Percentiles rank a stretch among this genome's conserved stretches.
phyloP scores from a whole-genome alignment of 2,888 invertebrate genomes.

The Ceraclea dissimilis region DNA sequence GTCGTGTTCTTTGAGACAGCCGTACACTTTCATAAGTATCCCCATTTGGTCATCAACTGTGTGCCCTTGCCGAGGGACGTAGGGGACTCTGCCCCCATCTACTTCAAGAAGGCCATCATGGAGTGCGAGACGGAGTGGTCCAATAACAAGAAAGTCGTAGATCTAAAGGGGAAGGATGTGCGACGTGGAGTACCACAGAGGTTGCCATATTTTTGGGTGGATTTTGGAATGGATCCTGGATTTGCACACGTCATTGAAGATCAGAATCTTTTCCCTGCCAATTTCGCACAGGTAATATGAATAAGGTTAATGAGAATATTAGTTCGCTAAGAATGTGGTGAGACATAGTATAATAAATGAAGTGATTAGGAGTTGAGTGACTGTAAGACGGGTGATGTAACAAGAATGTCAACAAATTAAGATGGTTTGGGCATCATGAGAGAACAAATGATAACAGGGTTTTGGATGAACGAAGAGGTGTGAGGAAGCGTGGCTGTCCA shows the following conservation, averaged over 20 bases:
- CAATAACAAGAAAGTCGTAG: slow-evolving; percentile 77
- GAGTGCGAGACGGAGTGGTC: slow-evolving; percentile 96
- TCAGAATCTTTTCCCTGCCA: slow-evolving; percentile 72
- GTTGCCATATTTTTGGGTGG: slow-evolving; percentile 89
- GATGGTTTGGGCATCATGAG: too few relatives aligned
- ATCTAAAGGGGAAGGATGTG: slow-evolving; percentile 58
- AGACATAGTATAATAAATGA: too few relatives aligned
- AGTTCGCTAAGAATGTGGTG: too few relatives aligned
- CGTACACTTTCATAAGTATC: slow-evolving; percentile 60
- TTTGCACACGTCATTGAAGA: slow-evolving; percentile 98
- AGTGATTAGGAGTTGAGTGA: too few relatives aligned
- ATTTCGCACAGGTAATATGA: slow-evolving; percentile 83
- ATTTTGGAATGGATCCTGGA: slow-evolving; percentile 86
- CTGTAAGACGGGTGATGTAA: too few relatives aligned
- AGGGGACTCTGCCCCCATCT: slow-evolving; percentile 87
- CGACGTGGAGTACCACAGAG: slow-evolving; percentile 83
- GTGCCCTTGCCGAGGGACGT: slow-evolving; percentile 76
- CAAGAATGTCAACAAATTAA: too few relatives aligned
- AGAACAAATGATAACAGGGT: slow-evolving; percentile 4
- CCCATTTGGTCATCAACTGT: slow-evolving; percentile 86
- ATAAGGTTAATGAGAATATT: not conserved
- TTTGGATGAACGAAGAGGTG: too few relatives aligned
- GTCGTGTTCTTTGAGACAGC: slow-evolving; percentile 89
- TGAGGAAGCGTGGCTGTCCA: too few relatives aligned
- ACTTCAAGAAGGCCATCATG: slow-evolving; percentile 95